Evolutionary conservation across 2,797 vertebrate genomes (phyloP).

Genomic region (Xenops minutus): DNA sequence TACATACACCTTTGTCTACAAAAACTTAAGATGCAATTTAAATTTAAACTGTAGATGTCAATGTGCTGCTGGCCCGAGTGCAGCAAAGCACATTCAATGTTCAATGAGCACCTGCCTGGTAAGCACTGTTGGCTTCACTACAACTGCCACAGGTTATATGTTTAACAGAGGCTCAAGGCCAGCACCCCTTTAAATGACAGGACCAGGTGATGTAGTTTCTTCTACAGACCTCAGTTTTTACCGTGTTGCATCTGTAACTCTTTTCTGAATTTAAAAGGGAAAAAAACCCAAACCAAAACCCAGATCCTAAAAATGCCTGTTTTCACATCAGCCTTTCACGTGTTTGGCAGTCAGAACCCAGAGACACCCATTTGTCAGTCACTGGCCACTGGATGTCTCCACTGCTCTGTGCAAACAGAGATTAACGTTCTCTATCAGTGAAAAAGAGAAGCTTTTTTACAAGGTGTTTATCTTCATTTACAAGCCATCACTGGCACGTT

Average conservation of each 20-base stretch:
- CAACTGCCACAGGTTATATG: not conserved
- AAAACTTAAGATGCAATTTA: not conserved
- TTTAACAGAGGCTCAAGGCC: not conserved
- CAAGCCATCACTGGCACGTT: not conserved
- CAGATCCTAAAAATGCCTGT: not conserved
- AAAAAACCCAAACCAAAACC: too few species aligned
- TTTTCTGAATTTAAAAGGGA: not conserved
- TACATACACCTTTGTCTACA: not conserved
- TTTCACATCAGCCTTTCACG: not conserved
- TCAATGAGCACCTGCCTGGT: not conserved
- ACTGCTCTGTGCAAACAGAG: not conserved
- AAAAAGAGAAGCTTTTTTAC: not conserved
- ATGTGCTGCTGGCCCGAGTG: not conserved
- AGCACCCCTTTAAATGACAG: not conserved
- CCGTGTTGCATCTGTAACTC: not conserved
- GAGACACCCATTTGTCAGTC: not conserved
- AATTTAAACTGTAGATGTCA: not conserved
- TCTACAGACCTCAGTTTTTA: not conserved
- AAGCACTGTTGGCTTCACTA: not conserved
- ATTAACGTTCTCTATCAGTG: not conserved
- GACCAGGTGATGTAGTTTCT: not conserved
- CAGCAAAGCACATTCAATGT: not conserved
- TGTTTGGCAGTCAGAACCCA: not conserved
- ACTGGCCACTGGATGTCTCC: conserved; percentile 64
- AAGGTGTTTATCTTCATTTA: not conserved